Conservation (phyloP, 2,797 vertebrate species). For the Gymnothorax reevesii region DNA sequence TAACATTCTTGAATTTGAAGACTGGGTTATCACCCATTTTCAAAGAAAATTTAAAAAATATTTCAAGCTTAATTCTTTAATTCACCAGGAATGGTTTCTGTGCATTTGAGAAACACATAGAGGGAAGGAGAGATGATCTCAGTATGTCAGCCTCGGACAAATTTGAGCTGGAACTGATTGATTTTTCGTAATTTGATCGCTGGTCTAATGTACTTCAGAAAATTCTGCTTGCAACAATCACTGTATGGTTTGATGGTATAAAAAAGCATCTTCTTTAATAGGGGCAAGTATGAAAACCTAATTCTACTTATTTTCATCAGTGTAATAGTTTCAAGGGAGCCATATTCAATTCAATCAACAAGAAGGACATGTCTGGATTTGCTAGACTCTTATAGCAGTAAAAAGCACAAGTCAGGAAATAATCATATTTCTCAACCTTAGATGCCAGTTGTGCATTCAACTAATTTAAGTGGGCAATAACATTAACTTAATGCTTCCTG, state of each 20-base stretch:
- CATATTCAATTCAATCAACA: slow-evolving; percentile 18
- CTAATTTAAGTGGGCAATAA: slow-evolving; percentile 23
- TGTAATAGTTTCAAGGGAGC: slow-evolving; percentile 34
- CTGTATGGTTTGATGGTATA: background rate
- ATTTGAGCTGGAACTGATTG: slow-evolving; percentile 1
- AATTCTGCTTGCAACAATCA: background rate
- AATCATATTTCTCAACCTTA: slow-evolving; percentile 18
- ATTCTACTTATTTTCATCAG: slow-evolving; percentile 16
- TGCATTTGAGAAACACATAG: background rate
- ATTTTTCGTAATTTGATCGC: slow-evolving; percentile 12
- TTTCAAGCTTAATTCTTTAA: background rate
- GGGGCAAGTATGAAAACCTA: background rate
- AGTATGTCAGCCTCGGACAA: background rate
- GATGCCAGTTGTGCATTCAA: slow-evolving; percentile 19
- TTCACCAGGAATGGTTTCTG: background rate
- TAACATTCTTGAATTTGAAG: background rate
- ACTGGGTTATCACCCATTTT: background rate
- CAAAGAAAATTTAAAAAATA: background rate
- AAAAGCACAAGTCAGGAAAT: slow-evolving; percentile 17
- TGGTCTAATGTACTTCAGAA: background rate
- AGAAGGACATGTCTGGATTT: background rate
- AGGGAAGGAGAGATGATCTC: background rate
- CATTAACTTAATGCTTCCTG: background rate
- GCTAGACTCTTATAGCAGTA: background rate
- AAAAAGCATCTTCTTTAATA: background rate